A percentile compares a stretch with the other conserved stretches of the same genome.
phyloP scores from a whole-genome alignment of 2,888 invertebrate genomes.

The Tetramorium bicarinatum region DNA sequence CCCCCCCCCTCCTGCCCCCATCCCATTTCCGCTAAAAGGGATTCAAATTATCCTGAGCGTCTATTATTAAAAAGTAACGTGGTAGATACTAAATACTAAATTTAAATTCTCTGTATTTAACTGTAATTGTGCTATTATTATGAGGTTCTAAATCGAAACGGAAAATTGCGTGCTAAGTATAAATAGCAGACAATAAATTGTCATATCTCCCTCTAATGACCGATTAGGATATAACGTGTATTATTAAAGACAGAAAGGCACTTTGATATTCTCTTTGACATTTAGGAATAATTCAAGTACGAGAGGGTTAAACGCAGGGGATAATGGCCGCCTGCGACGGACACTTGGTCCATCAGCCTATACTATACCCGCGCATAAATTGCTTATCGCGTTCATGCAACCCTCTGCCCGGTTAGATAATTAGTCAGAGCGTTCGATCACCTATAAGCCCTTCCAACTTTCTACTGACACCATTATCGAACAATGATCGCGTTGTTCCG shows the following conservation, averaged over 20 bases:
- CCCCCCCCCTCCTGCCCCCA: too few species aligned
- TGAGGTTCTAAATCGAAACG: neutral
- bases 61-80: slow-evolving; percentile 8
- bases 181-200: neutral
- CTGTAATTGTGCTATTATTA: neutral
- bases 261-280: slow-evolving; percentile 32
- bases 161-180: neutral
- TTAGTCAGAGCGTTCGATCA: slow-evolving; percentile 45
- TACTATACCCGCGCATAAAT: slow-evolving; percentile 40
- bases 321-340: slow-evolving; percentile 42
- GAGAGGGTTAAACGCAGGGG: slow-evolving; percentile 32
- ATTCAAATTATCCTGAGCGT: neutral
- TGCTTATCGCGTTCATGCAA: slow-evolving; percentile 48
- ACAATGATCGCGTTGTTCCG: slow-evolving; percentile 47
- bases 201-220: neutral
- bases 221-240: neutral
- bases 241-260: neutral
- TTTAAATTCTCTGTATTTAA: neutral
- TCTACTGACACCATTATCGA: slow-evolving; percentile 54
- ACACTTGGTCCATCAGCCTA: slow-evolving; percentile 52
- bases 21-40: neutral
- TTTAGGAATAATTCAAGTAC: slow-evolving; percentile 32
- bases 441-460: slow-evolving; percentile 41
- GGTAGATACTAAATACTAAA: neutral
- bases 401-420: slow-evolving; percentile 48